Base-by-base conservation (phyloP, 1,140 invertebrate species). In the Telenomus remus region DNA sequence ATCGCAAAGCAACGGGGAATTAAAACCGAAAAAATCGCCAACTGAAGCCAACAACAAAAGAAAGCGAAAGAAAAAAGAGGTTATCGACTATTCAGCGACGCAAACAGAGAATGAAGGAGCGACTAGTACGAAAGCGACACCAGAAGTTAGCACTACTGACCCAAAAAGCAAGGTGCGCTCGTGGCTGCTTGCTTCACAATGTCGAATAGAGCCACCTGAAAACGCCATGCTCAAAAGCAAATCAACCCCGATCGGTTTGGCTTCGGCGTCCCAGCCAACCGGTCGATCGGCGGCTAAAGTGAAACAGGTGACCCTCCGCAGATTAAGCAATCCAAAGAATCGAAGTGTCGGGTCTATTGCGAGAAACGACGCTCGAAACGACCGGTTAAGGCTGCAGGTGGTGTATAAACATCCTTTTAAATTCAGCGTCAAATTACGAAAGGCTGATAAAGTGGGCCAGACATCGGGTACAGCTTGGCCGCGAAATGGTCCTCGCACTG, bases 371-470 rank as follows among this genome's bases (percentile, higher is more conserved):
- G 35, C 79, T 0, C 77, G 87, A 12, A 90, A 91, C 51, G 91
- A 94, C 78, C 91, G 93, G 59, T 91, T 93, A 0, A 91, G 94
- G 50, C 84, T 95, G 8, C 94, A 95, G 83, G 94, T 95, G 1
- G 93, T 95, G 4, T 95, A 95, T 82, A 95, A 95, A 79, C 94
- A 94, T 27, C 94, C 94, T 0, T 95, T 95, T 82, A 93, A 94
- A 75, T 95, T 95, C 82, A 95, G 92, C 82, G 89, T 95, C 14
- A 94, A 94, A 80, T 89, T 95, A 46, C 92, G 92, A 35, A 94
- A 94, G 80, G 87, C 90, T 5, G 91, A 92, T 7, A 92, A 92
- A 27, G 81, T 84, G 3, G 81, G 81, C 0, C 86, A 86, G 43
- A 59, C 79, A 14, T 59, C 82, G 7, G 60, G 55, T 47, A 76